A percentile compares a stretch with the other conserved stretches of the same genome.
These are phyloP conservation scores for Spialia ferax DNA, from an alignment of 2,888 invertebrate species.

Conservation along the genomic window DNA sequence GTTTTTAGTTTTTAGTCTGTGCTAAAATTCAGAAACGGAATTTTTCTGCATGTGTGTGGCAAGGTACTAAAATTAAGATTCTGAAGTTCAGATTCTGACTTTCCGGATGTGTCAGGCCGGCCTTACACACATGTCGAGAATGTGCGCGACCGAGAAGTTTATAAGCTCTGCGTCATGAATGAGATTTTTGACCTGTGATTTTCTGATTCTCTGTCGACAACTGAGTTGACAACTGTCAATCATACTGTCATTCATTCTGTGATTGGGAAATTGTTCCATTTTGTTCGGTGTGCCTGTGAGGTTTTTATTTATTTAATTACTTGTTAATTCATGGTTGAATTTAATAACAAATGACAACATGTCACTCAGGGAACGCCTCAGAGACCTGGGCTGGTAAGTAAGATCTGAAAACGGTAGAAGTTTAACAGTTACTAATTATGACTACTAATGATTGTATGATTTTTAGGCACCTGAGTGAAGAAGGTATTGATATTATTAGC, in stretches of 20 bases:
- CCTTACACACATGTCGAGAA: no score
- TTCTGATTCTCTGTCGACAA: no score
- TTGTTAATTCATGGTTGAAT: conserved; percentile 70
- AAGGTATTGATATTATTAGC: conserved; percentile 89
- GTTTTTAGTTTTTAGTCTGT: no score
- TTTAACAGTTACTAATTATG: conserved; percentile 24
- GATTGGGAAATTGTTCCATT: neutral
- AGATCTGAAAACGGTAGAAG: neutral
- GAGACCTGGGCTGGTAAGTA: conserved; percentile 89
- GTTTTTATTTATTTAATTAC: conserved; percentile 67
- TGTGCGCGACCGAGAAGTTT: no score
- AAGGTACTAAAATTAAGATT: no score
- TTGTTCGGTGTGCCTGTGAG: conserved; percentile 62
- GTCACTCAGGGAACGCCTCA: conserved; percentile 88
- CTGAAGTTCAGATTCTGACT: no score
- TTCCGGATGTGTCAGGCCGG: no score
- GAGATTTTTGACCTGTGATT: no score
- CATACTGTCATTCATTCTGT: neutral
- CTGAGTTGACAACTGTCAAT: no score
- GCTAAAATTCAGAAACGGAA: no score
- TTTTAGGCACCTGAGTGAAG: conserved; percentile 91
- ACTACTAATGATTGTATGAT: conserved; percentile 50
- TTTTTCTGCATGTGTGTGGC: no score
- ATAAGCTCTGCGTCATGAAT: no score
- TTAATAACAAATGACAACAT: conserved; percentile 77